Conservation (phyloP, 1,140 invertebrate species). For the Orchestia grillus region DNA sequence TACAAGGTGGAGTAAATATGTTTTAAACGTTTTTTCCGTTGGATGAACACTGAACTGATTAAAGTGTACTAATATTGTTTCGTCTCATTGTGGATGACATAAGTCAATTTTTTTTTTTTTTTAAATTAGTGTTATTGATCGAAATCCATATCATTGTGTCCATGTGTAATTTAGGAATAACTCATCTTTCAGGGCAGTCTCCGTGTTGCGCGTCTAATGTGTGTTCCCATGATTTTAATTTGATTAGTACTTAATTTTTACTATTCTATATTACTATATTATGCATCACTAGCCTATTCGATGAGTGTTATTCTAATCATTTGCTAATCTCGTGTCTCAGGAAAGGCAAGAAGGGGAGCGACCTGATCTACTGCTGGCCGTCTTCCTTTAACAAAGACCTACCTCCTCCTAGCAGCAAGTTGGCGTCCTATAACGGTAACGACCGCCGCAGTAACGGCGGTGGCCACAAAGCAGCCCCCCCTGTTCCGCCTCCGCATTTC, state of each 20-base stretch:
- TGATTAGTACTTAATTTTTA: too few species aligned
- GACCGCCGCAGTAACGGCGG: conserved; percentile 56
- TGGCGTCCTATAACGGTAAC: conserved; percentile 13
- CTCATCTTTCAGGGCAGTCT: background rate
- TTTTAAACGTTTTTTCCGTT: too few species aligned
- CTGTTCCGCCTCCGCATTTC: background rate
- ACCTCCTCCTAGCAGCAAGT: conserved; percentile 57
- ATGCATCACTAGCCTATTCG: too few species aligned
- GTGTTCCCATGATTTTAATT: too few species aligned
- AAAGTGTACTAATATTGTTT: too few species aligned
- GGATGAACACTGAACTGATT: too few species aligned
- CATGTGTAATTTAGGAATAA: background rate
- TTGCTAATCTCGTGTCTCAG: conserved; percentile 43
- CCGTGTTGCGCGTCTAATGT: too few species aligned
- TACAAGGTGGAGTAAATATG: too few species aligned
- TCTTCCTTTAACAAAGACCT: conserved; percentile 63
- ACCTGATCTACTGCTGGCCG: conserved; percentile 65
- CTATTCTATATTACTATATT: too few species aligned
- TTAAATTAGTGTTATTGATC: background rate
- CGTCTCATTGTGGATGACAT: background rate
- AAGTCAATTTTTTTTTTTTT: background rate
- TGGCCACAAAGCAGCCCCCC: conserved; percentile 7
- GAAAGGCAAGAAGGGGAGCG: conserved; percentile 60
- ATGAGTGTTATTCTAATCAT: background rate
- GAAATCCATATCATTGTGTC: background rate